These are phyloP conservation scores for Lonchura striata DNA, from an alignment of 2,113 vertebrate genomes.

Conservation along the genomic window DNA sequence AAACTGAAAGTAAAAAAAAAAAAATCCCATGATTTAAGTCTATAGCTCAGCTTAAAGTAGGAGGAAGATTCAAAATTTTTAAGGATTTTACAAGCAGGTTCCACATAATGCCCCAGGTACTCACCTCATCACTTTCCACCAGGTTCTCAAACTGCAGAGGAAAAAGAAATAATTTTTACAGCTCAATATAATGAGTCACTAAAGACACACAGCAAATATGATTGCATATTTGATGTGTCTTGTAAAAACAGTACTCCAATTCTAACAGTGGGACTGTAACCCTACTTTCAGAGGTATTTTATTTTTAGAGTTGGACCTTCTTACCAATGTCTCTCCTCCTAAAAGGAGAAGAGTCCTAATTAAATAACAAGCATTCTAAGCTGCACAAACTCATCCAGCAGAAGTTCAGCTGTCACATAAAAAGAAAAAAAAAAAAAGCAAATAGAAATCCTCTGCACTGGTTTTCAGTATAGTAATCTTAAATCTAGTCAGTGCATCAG, in stretches of 20 bases:
- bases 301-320: not conserved
- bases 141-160: conserved; percentile 82
- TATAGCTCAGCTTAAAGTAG: not conserved
- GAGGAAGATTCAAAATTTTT: not conserved
- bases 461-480: not conserved
- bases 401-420: not conserved
- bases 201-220: not conserved
- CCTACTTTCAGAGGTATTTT: not conserved
- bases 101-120: conserved; percentile 7
- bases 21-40: fast-evolving
- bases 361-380: not conserved
- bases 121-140: conserved; percentile 84
- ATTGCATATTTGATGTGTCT: not conserved
- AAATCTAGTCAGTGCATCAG: not conserved
- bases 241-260: not conserved
- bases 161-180: not conserved
- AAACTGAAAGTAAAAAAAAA: not conserved
- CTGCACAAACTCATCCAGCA: not conserved
- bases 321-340: not conserved
- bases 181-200: not conserved
- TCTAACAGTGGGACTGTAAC: not conserved
- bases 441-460: not conserved
- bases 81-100: not conserved
- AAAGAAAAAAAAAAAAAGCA: not conserved
- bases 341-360: not conserved